Conservation (phyloP, 35 echinoderm and acorn worm genomes). For the Apostichopus japonicus region DNA sequence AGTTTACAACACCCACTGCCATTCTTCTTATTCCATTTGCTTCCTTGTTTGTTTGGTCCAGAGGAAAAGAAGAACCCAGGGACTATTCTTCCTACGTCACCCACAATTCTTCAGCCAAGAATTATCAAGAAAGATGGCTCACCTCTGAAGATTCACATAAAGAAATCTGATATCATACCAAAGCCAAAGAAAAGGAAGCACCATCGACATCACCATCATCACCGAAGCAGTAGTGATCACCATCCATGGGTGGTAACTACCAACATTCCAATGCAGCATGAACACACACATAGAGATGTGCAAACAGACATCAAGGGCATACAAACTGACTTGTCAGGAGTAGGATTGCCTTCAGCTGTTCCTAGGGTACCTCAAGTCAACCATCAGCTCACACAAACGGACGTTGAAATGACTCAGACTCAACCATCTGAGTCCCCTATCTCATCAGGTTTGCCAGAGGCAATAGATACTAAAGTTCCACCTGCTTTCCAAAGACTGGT, state of each 20-base stretch:
- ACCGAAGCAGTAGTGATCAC: conserved; percentile 35
- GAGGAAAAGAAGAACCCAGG: conserved; percentile 48
- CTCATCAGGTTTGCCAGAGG: neutral
- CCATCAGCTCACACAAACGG: conserved; percentile 37
- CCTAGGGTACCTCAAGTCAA: conserved; percentile 30
- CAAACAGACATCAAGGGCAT: conserved; percentile 43
- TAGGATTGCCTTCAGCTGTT: neutral
- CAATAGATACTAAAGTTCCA: neutral
- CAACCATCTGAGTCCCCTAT: neutral
- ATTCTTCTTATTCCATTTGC: too few species aligned
- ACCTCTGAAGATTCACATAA: conserved; percentile 86
- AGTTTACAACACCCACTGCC: too few species aligned
- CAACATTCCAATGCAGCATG: neutral
- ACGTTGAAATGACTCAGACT: neutral
- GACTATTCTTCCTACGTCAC: conserved; percentile 29
- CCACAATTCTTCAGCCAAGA: conserved; percentile 59
- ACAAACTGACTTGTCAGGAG: conserved; percentile 29
- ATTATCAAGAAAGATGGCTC: conserved; percentile 96
- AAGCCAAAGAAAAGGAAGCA: conserved; percentile 92
- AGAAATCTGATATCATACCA: conserved; percentile 73
- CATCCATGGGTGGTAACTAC: conserved; percentile 45
- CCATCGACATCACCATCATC: conserved; percentile 85
- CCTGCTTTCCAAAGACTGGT: neutral
- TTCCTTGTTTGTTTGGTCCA: neutral
- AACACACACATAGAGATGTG: conserved; percentile 18